Conservation (phyloP, 2,888 invertebrate species). For the Agrotis clavis region DNA sequence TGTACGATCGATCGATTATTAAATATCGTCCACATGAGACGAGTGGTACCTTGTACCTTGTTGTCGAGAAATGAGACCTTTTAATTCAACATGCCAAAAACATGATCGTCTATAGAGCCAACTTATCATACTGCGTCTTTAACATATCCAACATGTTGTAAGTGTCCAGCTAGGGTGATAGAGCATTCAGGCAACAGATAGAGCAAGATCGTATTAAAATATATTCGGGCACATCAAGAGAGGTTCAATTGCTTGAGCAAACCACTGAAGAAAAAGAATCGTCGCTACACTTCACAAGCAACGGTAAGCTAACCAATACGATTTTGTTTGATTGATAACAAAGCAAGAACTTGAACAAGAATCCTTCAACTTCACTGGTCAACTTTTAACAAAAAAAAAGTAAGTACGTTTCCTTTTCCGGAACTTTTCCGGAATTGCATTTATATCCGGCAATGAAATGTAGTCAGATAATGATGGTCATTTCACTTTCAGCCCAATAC, state of each 20-base stretch:
- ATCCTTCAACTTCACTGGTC: slow-evolving; percentile 12
- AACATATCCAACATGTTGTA: neutral
- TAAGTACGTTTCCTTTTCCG: slow-evolving; percentile 17
- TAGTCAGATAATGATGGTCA: slow-evolving; percentile 2
- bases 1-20: slow-evolving; percentile 69
- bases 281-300: neutral
- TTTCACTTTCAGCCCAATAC: slow-evolving; percentile 12
- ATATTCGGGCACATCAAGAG: neutral
- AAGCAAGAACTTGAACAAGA: neutral
- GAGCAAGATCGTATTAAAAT: neutral
- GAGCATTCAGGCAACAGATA: no score
- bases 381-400: slow-evolving; percentile 12
- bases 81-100: neutral
- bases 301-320: neutral
- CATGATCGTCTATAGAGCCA: neutral
- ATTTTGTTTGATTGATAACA: neutral
- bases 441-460: slow-evolving; percentile 9
- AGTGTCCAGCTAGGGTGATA: no score
- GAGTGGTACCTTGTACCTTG: no score
- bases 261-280: neutral
- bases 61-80: neutral
- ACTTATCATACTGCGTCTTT: neutral
- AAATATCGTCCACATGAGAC: slow-evolving; percentile 42
- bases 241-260: neutral
- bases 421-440: slow-evolving; percentile 19